Evolutionary conservation across 2,113 vertebrate genomes (phyloP), one percentile per base, ranked within the genome.

Genomic region (Pituophis catenifer): DNA sequence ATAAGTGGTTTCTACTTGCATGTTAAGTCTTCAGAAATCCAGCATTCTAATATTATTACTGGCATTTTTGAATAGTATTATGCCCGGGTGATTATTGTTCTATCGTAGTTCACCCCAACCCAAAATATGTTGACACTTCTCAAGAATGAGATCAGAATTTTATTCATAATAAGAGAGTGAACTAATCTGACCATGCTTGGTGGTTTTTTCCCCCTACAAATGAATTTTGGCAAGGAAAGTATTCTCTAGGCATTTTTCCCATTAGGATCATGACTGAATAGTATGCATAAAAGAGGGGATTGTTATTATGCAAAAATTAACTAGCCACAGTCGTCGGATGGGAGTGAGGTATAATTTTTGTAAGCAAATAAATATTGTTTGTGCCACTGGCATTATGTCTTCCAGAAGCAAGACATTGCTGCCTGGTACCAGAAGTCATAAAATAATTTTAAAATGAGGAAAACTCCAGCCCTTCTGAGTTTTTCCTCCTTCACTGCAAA

Each of bases 401-500:
- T 48, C 65, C 57, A 94, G 94, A 92, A 93, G 86, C 59, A 26
- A 92, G 70, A 23, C 0, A 0, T 54, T 81, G 89, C 85, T 55
- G 85, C 92, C 93, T 94, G 86, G 86, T 92, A 85, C 52, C 0
- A 0, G 0, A 38, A 75, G 54, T 93, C 29, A 0, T 6, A 2
- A 88, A 81, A 86, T 48, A 91, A 93, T 62, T 65, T 59, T 29
- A 81, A 87, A 94, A 91, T 86, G 65, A 70, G 50, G 92, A 62
- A 91, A 52, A 93, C 5, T 94, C 90, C 93, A 94, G 10, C 91
- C 91, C 90, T 19, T 94, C 91, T 70, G 87, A 81, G 33, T 81
- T 44, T 85, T 89, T 53, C 62, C 59, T 24, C 85, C 15, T 91
- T 91, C 8, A 58, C 5, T 44, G 26, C 48, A 75, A 65, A 33